A percentile compares a stretch with the other conserved stretches of the same genome.
These are phyloP conservation scores for Lasiurus borealis DNA, from an alignment of 2,113 vertebrate genomes.

Conservation along the genomic window DNA sequence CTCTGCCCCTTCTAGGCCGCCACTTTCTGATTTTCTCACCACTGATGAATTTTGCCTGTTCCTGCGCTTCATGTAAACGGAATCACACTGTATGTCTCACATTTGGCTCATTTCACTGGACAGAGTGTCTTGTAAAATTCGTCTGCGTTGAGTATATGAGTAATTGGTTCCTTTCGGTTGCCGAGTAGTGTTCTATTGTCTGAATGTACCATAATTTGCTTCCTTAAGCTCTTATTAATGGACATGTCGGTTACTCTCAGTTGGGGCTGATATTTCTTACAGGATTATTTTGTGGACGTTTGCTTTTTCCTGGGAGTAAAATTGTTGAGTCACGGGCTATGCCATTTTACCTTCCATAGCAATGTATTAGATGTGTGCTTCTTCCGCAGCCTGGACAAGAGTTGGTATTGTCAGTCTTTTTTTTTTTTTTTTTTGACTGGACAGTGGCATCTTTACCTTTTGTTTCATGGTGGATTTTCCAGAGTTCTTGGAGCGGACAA, in stretches of 20 bases:
- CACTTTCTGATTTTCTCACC: constrained; percentile 25
- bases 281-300: neutral
- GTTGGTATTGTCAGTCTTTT: neutral
- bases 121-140: neutral
- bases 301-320: neutral
- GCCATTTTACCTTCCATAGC: neutral
- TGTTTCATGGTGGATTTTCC: neutral
- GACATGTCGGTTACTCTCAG: neutral
- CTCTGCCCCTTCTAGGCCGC: neutral
- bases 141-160: neutral
- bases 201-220: neutral
- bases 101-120: neutral
- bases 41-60: neutral
- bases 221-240: neutral
- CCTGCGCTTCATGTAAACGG: neutral
- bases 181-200: neutral
- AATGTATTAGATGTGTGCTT: neutral
- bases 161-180: neutral
- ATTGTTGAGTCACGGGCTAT: neutral
- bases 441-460: neutral
- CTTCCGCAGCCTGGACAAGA: neutral
- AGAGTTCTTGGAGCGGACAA: neutral
- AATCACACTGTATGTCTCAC: neutral
- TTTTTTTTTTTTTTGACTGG: neutral
- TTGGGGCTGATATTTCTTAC: neutral